A percentile compares a stretch with the other conserved stretches of the same genome.
phyloP scores from a whole-genome alignment of 1,140 invertebrate species.

The Ceratina calcarata region DNA sequence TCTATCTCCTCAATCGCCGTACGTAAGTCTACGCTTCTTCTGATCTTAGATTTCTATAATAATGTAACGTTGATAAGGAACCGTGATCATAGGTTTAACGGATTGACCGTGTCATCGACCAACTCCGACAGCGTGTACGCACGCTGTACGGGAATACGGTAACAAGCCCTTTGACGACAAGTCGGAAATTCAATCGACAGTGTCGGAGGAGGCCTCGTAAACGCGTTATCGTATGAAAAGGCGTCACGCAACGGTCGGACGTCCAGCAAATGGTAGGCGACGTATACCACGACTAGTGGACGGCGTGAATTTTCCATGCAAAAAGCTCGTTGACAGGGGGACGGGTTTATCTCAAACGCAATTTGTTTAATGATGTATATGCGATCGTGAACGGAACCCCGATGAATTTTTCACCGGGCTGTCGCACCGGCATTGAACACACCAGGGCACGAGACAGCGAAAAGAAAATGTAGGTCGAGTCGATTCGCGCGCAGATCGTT shows the following conservation, averaged over 20 bases:
- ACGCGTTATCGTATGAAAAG: slow-evolving; percentile 6
- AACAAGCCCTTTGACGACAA: slow-evolving; percentile 42
- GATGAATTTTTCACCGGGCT: background rate
- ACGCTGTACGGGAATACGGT: background rate
- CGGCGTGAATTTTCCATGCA: background rate
- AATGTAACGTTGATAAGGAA: too few species aligned
- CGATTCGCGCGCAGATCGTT: background rate
- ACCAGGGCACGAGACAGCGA: background rate
- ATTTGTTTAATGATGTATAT: slow-evolving; percentile 6
- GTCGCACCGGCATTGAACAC: too few species aligned
- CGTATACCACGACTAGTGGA: too few species aligned
- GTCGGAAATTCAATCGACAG: slow-evolving; percentile 43
- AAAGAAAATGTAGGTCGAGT: slow-evolving; percentile 9
- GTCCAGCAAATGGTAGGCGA: background rate
- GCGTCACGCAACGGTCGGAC: background rate
- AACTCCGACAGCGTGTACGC: background rate
- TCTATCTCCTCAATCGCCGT: too few species aligned
- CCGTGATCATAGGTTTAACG: too few species aligned
- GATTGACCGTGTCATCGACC: background rate
- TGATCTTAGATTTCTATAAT: too few species aligned
- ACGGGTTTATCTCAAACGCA: background rate
- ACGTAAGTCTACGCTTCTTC: too few species aligned
- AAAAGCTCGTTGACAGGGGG: background rate
- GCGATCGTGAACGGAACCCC: background rate
- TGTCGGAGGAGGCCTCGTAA: background rate